These are phyloP conservation scores for Streptopelia turtur DNA, from an alignment of 2,797 vertebrate species.

Conservation along the genomic window DNA sequence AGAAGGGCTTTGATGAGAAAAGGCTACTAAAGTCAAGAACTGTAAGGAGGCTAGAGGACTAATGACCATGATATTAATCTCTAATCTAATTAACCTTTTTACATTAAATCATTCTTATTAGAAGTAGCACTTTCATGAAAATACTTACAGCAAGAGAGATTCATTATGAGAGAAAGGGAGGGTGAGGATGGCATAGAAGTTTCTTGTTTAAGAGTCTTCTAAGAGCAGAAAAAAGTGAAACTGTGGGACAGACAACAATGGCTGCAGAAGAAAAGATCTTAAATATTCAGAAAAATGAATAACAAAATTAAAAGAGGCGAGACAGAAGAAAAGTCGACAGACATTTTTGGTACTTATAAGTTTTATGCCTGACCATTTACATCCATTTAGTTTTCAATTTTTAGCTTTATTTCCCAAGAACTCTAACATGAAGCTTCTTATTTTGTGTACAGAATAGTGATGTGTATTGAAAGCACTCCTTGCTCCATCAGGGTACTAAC, in stretches of 20 bases:
- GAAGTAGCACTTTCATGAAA: not conserved
- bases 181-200: not conserved
- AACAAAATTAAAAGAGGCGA: not conserved
- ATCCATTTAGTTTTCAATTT: not conserved
- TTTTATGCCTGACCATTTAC: not conserved
- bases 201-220: accelerated
- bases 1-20: not conserved
- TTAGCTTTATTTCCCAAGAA: not conserved
- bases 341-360: accelerated
- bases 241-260: not conserved
- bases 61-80: not conserved
- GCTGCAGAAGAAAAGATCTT: not conserved
- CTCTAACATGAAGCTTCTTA: not conserved
- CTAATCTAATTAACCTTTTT: not conserved
- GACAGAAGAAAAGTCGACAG: not conserved
- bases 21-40: not conserved
- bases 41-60: not conserved
- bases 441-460: not conserved
- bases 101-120: not conserved
- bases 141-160: not conserved
- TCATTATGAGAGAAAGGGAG: not conserved
- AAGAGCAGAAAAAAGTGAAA: not conserved
- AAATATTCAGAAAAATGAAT: not conserved
- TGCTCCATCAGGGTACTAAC: slow-evolving; percentile 21
- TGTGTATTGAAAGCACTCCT: not conserved